Conservation (phyloP, 2,113 vertebrate genomes). For the Fulmarus glacialis region DNA sequence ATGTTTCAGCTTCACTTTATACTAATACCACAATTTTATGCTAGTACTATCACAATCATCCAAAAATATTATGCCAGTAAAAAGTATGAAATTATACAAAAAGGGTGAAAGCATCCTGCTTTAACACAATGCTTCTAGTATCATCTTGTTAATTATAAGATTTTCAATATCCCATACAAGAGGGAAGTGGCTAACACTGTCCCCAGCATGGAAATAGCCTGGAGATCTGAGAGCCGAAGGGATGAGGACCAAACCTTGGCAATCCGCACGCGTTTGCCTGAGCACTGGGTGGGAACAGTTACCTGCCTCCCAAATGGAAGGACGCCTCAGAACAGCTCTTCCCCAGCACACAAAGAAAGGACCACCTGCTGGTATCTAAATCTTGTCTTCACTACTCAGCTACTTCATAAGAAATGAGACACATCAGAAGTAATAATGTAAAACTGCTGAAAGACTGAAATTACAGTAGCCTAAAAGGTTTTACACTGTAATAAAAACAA, state of each 20-base stretch:
- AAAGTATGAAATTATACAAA: neutral
- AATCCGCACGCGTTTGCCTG: neutral
- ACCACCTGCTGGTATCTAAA: neutral
- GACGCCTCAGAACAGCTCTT: neutral
- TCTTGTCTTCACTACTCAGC: neutral
- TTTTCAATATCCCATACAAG: neutral
- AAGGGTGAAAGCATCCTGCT: neutral
- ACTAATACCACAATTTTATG: neutral
- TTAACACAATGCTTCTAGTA: neutral
- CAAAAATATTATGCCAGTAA: neutral
- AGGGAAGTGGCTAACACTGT: neutral
- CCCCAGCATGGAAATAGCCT: neutral
- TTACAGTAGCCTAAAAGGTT: neutral
- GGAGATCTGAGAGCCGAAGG: neutral
- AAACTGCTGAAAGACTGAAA: constrained; percentile 3
- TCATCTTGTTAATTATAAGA: neutral
- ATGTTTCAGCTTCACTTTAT: neutral
- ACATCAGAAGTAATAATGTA: neutral
- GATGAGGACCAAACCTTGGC: neutral
- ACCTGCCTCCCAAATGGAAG: neutral
- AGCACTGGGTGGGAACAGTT: neutral
- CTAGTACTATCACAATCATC: neutral
- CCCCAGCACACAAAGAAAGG: neutral
- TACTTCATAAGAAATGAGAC: neutral
- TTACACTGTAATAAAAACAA: neutral